These are phyloP conservation scores for Thripadectes ignobilis DNA, from an alignment of 2,797 vertebrate species.

Conservation along the genomic window DNA sequence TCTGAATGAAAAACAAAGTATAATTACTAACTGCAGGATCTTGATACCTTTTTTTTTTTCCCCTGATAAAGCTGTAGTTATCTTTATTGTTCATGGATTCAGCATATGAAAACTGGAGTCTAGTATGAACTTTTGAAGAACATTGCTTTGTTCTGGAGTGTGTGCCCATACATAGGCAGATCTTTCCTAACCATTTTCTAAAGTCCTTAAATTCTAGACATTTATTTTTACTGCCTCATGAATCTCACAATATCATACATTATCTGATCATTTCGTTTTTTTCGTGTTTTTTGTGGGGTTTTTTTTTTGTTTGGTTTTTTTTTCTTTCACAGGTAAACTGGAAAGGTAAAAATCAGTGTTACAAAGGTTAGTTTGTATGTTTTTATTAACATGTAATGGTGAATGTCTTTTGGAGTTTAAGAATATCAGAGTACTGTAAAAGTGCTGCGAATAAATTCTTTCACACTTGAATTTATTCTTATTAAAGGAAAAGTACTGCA, in stretches of 20 bases:
- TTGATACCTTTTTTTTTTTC: not conserved
- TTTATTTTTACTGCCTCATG: not conserved
- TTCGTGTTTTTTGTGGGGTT: not conserved
- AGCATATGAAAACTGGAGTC: not conserved
- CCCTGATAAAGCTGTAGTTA: not conserved
- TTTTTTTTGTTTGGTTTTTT: not conserved
- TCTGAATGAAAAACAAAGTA: not conserved
- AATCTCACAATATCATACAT: not conserved
- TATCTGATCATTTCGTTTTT: not conserved
- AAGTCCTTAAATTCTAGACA: not conserved
- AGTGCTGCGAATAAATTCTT: slow-evolving; percentile 60
- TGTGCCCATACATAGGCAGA: not conserved
- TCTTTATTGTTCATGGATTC: not conserved
- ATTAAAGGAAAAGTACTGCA: slow-evolving; percentile 40
- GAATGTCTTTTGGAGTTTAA: slow-evolving; percentile 20
- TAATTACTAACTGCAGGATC: not conserved
- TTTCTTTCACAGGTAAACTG: not conserved
- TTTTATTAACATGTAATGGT: not conserved
- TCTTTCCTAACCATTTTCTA: not conserved
- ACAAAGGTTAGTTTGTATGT: not conserved
- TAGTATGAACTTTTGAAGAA: not conserved
- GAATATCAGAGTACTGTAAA: slow-evolving; percentile 44
- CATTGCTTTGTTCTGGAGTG: not conserved
- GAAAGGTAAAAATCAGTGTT: not conserved
- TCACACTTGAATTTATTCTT: slow-evolving; percentile 64